Evolutionary conservation across 2,888 invertebrate species (phyloP), one percentile per base, ranked within the genome.

Genomic region (Lasioglossum oenotherae): DNA sequence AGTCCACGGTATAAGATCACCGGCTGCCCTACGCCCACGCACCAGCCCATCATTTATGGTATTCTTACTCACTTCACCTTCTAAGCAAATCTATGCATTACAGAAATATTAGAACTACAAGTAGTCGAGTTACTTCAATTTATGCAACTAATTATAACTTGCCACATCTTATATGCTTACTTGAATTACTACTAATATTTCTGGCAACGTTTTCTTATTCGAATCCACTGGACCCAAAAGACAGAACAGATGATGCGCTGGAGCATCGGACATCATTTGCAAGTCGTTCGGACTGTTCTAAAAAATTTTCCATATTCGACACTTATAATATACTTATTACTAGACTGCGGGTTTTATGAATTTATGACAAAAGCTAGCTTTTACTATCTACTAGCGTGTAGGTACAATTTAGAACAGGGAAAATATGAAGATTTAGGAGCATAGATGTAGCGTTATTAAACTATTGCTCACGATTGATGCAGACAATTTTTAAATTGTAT

Each of bases 1-100:
- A 80, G 99, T 99, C 99, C 99, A 99, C 0, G 99, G 99, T 90
- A 99, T 99, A 19, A 99, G 96, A 96, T 99, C 99, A 0, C 99
- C 99, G 10, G 99, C 97, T 0, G 99, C 98, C 92, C 98, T 97
- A 92, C 98, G 98, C 0, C 99, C 99, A 87, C 98, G 96, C 0
- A 98, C 97, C 80, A 99, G 96, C 46, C 97, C 98, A 93, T 98
- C 97, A 4, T 96, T 96, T 3, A 99, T 97, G 2, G 97, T 93
- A 93, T 94, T 96, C 91, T 97, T 97, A 0, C 97, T 97, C 31
- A 98, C 96, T 93, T 97, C 96, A 4, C 98, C 98, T 93, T 98
- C 98, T 31, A 98, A 95, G 76, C 97, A 97, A 89, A 97, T 96
- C 94, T 94, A 80, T 19, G 44, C 53, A 57, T 85, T 64, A 80